Base-by-base conservation (phyloP, 1,140 invertebrate genomes). In the Drosophila sp. region DNA sequence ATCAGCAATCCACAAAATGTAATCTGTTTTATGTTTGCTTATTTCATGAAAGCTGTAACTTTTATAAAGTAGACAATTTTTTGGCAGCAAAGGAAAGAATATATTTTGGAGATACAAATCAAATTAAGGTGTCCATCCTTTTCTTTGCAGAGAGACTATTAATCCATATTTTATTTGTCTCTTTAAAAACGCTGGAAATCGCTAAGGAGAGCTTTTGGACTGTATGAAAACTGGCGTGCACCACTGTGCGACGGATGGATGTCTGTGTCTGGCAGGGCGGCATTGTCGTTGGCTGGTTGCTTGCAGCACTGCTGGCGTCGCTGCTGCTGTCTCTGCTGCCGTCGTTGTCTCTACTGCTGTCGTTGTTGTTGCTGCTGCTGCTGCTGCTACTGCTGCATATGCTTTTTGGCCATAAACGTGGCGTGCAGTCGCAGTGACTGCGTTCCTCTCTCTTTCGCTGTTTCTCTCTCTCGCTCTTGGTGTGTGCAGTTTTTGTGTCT, bases 321-420 rank as follows among this genome's bases (percentile, higher is more conserved):
- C 43, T 54, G 59, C 50, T 48, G 46, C 11, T 61, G 61, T 50
- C 56, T 59, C 77, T 63, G 78, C 18, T 45, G 57, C 56, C 25
- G 58, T 38, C 29, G 56, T 36, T 57, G 61, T 25, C 13, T 21
- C 21, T 21, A 4, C 21, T 21, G 25, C 40, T 43, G 50, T 13
- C 25, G 9, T 41, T 62, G 45, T n/a, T 36, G 40, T 14, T 46
- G 70, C 56, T 59, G 72, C 51, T 46, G 70, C 50, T 59, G 72
- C 45, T 16, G 50, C 45, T 13, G 54, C 38, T 50, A 36, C 25
- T 18, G 67, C 69, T 75, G 73, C 69, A 82, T 80, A 77, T 83
- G 80, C 72, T 84, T 84, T 83, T 84, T 67, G 73, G 80, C 62
- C 67, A 76, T 72, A 76, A 75, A 70, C 72, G 66, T 75, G 72